Evolutionary conservation across 1,140 invertebrate species (phyloP).

Genomic region (Caenorhabditis elegans): DNA sequence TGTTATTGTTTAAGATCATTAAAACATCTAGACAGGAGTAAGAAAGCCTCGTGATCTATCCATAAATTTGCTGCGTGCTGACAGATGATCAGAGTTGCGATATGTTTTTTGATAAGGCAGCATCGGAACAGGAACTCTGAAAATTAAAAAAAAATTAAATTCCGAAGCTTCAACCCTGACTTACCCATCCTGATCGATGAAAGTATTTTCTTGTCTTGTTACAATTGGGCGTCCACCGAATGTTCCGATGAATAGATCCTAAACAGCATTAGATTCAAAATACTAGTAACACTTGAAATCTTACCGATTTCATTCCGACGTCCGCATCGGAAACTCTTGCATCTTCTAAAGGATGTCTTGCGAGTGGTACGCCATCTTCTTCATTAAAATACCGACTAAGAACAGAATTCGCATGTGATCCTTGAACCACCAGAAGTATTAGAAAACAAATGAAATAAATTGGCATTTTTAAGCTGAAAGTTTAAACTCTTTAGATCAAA

Average conservation of each 20-base stretch:
- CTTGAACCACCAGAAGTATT: not conserved
- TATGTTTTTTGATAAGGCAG: not conserved
- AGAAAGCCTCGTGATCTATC: not conserved
- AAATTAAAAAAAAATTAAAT: no score
- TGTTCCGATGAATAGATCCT: slow-evolving; percentile 2
- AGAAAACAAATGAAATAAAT: not conserved
- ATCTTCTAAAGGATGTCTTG: not conserved
- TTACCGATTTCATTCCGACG: slow-evolving; percentile 16
- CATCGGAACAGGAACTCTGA: not conserved
- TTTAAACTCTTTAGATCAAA: not conserved
- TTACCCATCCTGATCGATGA: slow-evolving; percentile 16
- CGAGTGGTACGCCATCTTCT: not conserved
- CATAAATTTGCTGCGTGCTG: not conserved
- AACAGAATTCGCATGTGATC: not conserved
- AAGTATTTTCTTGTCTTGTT: slow-evolving; percentile 4
- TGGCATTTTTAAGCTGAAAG: not conserved
- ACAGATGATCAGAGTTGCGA: not conserved
- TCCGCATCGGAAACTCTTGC: slow-evolving; percentile 2
- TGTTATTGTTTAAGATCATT: not conserved
- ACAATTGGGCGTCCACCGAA: not conserved
- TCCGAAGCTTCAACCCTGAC: no score
- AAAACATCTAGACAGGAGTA: not conserved
- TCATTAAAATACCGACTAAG: not conserved
- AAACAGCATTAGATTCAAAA: not conserved
- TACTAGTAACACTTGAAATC: no score